phyloP scores from a whole-genome alignment of 2,113 vertebrate species.

The Cyrtonyx montezumae region DNA sequence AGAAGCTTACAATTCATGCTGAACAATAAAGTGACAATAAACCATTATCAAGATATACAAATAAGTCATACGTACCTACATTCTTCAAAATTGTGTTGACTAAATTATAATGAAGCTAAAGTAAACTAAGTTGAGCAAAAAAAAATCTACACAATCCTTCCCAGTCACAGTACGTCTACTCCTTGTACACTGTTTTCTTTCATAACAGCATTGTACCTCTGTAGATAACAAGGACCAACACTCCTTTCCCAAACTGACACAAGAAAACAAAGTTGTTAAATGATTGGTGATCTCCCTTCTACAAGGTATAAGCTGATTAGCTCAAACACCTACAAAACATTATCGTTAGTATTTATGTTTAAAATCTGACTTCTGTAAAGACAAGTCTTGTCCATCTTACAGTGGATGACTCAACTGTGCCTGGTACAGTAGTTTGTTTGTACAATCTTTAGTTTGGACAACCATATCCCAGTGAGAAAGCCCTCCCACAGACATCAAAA shows the following conservation, averaged over 20 bases:
- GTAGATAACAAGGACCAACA: not conserved
- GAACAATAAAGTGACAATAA: not conserved
- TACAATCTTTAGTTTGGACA: not conserved
- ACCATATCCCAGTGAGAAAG: not conserved
- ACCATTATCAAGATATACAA: not conserved
- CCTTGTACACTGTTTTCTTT: not conserved
- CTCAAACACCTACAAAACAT: not conserved
- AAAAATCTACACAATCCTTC: not conserved
- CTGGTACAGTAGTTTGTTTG: constrained; percentile 32
- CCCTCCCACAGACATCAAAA: constrained; percentile 25
- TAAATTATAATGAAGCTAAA: not conserved
- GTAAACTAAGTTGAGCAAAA: not conserved
- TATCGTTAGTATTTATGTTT: not conserved
- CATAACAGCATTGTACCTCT: not conserved
- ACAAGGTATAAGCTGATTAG: not conserved
- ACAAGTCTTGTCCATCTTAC: accelerated
- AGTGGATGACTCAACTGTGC: not conserved
- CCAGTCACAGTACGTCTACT: not conserved
- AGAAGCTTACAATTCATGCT: not conserved
- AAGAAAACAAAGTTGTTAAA: not conserved
- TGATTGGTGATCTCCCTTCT: not conserved
- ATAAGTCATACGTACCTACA: not conserved
- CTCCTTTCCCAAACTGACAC: not conserved
- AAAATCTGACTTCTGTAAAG: not conserved
- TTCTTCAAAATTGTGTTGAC: not conserved